Base-by-base conservation (phyloP, 1,140 invertebrate species). In the Cotesia chilonis region DNA sequence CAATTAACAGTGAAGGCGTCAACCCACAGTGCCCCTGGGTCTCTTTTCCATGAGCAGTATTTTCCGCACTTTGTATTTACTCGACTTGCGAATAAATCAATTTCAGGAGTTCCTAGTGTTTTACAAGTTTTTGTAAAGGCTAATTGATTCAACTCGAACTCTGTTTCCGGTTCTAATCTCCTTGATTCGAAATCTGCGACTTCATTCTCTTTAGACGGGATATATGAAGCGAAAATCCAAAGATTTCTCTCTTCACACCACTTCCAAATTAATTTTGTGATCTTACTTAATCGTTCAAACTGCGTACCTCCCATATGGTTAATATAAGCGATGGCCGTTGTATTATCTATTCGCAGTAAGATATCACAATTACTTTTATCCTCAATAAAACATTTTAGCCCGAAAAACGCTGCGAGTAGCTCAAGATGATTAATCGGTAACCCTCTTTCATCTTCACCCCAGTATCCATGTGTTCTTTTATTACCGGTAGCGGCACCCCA, bases 1-100 rank as follows among this genome's bases (percentile, higher is more conserved):
- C 69, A 70, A 4, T 41, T n/a, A 9, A 71, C 17, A n/a, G 70
- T 71, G 14, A 71, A 71, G 1, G 70, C 70, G 37, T 71, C 63
- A 5, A 71, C 36, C 3, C 3, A 10, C 41, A 2, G 9, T n/a
- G 61, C 35, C 7, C 20, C 51, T 38, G 70, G 70, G 20, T 71
- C 70, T 57, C 61, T 28, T 12, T 37, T 35, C 70, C 70, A 71
- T 0, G 70, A 65, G 7, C 28, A 36, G 7, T 57, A 71, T 54
- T 66, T 41, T 17, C 47, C 41, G 36, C 70, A 71, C 51, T 71
- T 71, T 7, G 47, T 41, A n/a, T 71, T 71, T 28, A 20, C 41
- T 51, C 41, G 4, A 4, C 12, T 51, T 6, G 64, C 64, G 5
- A 66, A 51, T 10, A 66, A 4, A 4, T 66, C 64, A 28, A 66